These are phyloP conservation scores for Lacanobia oleracea DNA, from an alignment of 2,888 invertebrate genomes.

Conservation along the genomic window DNA sequence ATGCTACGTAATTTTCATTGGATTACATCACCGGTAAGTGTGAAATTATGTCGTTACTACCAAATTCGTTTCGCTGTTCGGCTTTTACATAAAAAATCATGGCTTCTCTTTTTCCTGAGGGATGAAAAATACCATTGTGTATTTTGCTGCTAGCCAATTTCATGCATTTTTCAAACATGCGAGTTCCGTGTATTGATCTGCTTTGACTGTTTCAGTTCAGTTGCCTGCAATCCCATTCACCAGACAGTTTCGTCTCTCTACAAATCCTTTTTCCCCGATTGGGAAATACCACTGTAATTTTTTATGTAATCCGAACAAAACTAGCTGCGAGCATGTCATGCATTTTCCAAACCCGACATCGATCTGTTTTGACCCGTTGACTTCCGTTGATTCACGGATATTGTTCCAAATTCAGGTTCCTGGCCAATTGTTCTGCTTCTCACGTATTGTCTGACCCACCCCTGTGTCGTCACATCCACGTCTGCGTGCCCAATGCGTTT, in stretches of 20 bases:
- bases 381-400: slow-evolving; percentile 38
- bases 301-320: not conserved
- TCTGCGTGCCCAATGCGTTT: slow-evolving; percentile 60
- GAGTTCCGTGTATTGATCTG: slow-evolving; percentile 16
- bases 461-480: slow-evolving; percentile 71
- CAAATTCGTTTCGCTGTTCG: slow-evolving; percentile 33
- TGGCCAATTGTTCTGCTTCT: slow-evolving; percentile 62
- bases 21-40: slow-evolving; percentile 25
- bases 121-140: not conserved
- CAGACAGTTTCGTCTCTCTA: slow-evolving; percentile 4
- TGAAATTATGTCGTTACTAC: slow-evolving; percentile 34
- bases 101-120: not conserved
- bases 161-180: slow-evolving; percentile 20
- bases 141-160: not conserved
- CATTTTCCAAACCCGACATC: slow-evolving; percentile 20
- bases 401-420: slow-evolving; percentile 39
- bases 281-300: slow-evolving; percentile 16
- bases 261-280: not conserved
- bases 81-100: slow-evolving; percentile 29
- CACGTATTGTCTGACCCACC: slow-evolving; percentile 70
- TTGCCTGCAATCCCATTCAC: slow-evolving; percentile 20
- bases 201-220: slow-evolving; percentile 2
- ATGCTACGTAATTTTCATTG: slow-evolving; percentile 17
- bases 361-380: slow-evolving; percentile 25
- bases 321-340: not conserved